Base-by-base conservation (phyloP, 1,140 invertebrate genomes). In the Orchesella cincta region DNA sequence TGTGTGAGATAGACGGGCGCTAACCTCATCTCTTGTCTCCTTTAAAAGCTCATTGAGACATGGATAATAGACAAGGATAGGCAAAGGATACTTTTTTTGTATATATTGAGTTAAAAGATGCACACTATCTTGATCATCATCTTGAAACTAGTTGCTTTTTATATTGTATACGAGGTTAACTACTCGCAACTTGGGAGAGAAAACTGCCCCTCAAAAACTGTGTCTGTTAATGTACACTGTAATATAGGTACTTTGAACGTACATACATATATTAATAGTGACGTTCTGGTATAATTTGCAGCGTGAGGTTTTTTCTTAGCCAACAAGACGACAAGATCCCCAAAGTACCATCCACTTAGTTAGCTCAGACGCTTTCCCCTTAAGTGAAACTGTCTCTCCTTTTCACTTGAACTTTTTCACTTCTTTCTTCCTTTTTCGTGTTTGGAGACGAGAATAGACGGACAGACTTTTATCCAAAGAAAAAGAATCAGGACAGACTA, bases 291-390 rank as follows among this genome's bases (percentile, higher is more conserved):
- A 67, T 67, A 31, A 67, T 67, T 67, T 67, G 62, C 28, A 33
- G 23, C 14, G 62, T 57, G 52, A 57, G 62, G 62, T 67, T 67
- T 67, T 23, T 33, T 14, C 12, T 31, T 67, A 14, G n/a, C 14
- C 62, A 3, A 14, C n/a, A 29, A 31, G 8, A 33, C 29, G 62
- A 67, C 62, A 67, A 29, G 14, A 33, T 67, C 62, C 62, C 62
- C 8, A 67, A 67, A 67, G 62, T 67, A 67, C 62, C 62, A 67
- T 67, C 62, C 62, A 67, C 62, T 67, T 67, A 67, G 2, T 33
- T 67, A 67, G 12, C 62, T 67, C 31, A 33, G 12, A 67, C 29
- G 28, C 31, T 67, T 67, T 67, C 62, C 62, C 62, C 31, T 67
- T 67, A 33, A 67, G 62, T 67, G 62, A 67, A 67, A 67, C 62